Conservation (phyloP, 2,888 invertebrate species). For the Norana najaformis region DNA sequence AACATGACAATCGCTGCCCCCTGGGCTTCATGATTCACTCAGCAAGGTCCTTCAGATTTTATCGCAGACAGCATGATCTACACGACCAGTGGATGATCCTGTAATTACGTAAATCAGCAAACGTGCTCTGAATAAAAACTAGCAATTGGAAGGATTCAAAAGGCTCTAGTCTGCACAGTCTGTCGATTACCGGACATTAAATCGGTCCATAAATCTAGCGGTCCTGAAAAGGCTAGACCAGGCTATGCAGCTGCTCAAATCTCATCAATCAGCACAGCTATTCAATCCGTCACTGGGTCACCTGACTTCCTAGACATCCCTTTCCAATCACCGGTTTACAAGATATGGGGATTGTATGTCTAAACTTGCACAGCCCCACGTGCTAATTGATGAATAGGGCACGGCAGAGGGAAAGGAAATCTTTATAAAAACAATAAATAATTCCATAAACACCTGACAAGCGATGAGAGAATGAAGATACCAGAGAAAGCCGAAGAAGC, state of each 20-base stretch:
- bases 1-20: not conserved
- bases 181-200: not conserved
- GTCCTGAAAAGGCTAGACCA: too few species aligned
- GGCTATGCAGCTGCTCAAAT: constrained; percentile 13
- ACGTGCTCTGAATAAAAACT: not conserved
- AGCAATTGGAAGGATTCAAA: not conserved
- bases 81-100: not conserved
- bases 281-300: not conserved
- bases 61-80: not conserved
- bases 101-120: not conserved
- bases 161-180: not conserved
- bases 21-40: not conserved
- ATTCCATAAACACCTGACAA: not conserved
- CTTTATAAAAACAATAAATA: not conserved
- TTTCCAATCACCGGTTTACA: not conserved
- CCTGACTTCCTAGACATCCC: not conserved
- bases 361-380: not conserved
- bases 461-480: constrained; percentile 1
- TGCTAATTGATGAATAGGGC: not conserved
- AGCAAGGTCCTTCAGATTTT: not conserved
- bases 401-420: not conserved
- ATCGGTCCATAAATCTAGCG: not conserved
- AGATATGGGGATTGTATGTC: constrained; percentile 5
- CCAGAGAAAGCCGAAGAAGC: not conserved
- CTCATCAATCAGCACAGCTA: constrained; percentile 13